These are phyloP conservation scores for Hafferia zeledoni DNA, from an alignment of 2,797 vertebrate species.

Conservation along the genomic window DNA sequence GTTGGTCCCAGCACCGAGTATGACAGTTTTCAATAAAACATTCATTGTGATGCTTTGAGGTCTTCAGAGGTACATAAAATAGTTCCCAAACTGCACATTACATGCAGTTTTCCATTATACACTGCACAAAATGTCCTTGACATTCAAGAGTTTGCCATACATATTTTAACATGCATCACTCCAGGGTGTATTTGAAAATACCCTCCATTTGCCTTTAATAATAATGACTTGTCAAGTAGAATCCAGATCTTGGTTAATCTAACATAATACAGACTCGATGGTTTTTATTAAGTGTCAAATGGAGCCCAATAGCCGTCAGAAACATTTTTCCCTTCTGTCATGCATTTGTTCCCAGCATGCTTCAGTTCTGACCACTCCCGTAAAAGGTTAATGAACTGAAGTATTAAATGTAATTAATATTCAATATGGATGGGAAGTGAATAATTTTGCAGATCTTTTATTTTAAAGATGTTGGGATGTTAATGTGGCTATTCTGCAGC, in stretches of 20 bases:
- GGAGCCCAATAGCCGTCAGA: slow-evolving; percentile 69
- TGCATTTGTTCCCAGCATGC: slow-evolving; percentile 64
- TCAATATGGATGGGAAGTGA: slow-evolving; percentile 59
- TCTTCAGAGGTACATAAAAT: slow-evolving; percentile 75
- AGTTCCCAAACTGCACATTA: slow-evolving; percentile 79
- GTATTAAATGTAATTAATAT: slow-evolving; percentile 71
- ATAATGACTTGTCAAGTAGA: slow-evolving; percentile 83
- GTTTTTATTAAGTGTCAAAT: slow-evolving; percentile 82
- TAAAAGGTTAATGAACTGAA: slow-evolving; percentile 79
- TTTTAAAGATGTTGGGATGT: slow-evolving; percentile 54
- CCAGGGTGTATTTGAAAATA: slow-evolving; percentile 83
- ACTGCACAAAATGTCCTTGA: slow-evolving; percentile 80
- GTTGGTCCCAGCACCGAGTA: slow-evolving; percentile 18
- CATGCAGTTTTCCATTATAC: slow-evolving; percentile 73
- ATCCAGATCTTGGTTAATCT: slow-evolving; percentile 80
- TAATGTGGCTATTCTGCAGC: slow-evolving; percentile 55
- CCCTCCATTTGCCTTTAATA: slow-evolving; percentile 83
- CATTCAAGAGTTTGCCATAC: slow-evolving; percentile 79
- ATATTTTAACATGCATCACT: slow-evolving; percentile 81
- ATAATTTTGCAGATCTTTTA: slow-evolving; percentile 66
- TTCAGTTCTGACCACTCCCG: slow-evolving; percentile 74
- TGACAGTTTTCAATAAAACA: slow-evolving; percentile 74
- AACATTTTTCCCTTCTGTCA: slow-evolving; percentile 70
- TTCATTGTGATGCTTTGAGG: slow-evolving; percentile 72
- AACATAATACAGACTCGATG: slow-evolving; percentile 79